Evolutionary conservation across 2,797 vertebrate genomes (phyloP).

Genomic region (Eptatretus atami): DNA sequence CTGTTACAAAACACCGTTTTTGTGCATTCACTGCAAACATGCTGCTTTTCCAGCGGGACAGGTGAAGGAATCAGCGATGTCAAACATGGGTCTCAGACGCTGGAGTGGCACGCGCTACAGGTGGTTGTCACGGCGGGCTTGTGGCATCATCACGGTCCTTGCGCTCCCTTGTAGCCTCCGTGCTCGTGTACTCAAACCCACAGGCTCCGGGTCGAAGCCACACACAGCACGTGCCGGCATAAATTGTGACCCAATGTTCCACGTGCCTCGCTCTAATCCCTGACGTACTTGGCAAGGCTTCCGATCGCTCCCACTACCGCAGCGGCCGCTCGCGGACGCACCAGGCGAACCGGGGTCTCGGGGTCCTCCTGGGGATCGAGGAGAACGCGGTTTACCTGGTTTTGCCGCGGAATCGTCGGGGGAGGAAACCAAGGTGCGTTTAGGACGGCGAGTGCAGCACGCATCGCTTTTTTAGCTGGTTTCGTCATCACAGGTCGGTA

Average conservation of each 20-base stretch:
- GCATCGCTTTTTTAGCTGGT: conserved; percentile 74
- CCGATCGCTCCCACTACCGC: conserved; percentile 54
- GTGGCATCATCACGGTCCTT: conserved; percentile 76
- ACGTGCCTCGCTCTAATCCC: conserved; percentile 20
- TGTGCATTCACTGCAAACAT: too few relatives aligned
- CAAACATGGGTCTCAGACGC: too few relatives aligned
- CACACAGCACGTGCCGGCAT: conserved; percentile 82
- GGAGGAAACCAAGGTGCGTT: conserved; percentile 15
- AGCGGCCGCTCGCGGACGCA: conserved; percentile 45
- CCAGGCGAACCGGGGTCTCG: conserved; percentile 61
- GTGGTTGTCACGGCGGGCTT: conserved; percentile 59
- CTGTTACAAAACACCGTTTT: too few relatives aligned
- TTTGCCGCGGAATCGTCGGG: conserved; percentile 31
- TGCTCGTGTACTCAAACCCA: conserved; percentile 70
- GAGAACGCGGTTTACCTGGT: conserved; percentile 36
- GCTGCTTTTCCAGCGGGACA: too few relatives aligned
- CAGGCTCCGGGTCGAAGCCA: conserved; percentile 52
- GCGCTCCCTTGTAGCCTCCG: conserved; percentile 66
- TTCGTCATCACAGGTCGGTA: conserved; percentile 80
- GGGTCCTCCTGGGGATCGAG: conserved; percentile 40
- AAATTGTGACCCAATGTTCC: conserved; percentile 68
- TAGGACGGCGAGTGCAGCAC: conserved; percentile 22
- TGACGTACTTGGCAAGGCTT: conserved; percentile 32
- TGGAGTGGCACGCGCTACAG: conserved; percentile 13
- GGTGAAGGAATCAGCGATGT: too few relatives aligned